Evolutionary conservation across 2,113 vertebrate species (phyloP).

Genomic region (Diadophis punctatus): DNA sequence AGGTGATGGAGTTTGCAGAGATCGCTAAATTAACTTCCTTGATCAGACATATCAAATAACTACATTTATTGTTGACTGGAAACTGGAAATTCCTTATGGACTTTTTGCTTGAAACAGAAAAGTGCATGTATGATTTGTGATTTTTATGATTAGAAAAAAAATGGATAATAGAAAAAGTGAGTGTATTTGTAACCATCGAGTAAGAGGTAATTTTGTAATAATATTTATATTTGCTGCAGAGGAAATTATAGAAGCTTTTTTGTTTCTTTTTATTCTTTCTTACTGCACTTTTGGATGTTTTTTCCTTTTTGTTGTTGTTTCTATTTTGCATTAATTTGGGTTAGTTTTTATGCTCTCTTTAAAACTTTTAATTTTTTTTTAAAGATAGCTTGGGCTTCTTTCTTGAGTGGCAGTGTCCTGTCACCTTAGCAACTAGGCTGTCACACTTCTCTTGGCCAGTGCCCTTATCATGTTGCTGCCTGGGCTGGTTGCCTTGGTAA

Average conservation of each 20-base stretch:
- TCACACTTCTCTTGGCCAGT: neutral
- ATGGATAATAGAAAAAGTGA: neutral
- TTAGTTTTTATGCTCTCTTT: neutral
- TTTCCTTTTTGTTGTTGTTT: neutral
- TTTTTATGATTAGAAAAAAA: neutral
- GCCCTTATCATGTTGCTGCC: neutral
- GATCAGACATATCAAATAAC: neutral
- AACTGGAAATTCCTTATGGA: neutral
- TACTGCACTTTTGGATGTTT: neutral
- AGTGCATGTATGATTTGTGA: neutral
- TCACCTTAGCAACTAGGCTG: neutral
- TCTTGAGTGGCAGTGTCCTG: neutral
- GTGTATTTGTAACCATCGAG: no score
- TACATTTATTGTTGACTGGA: neutral
- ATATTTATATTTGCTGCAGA: neutral
- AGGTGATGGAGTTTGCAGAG: neutral
- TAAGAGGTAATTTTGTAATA: no score
- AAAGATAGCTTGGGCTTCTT: neutral
- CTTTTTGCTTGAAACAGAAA: neutral
- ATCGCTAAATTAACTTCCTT: neutral
- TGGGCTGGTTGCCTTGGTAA: conserved; percentile 5
- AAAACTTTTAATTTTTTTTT: neutral
- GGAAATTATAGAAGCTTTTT: neutral
- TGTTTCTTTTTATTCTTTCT: neutral
- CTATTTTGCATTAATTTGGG: neutral